A percentile compares a stretch with the other conserved stretches of the same genome.
phyloP scores from a whole-genome alignment of 1,140 invertebrate species.

The Charaxes varanes region DNA sequence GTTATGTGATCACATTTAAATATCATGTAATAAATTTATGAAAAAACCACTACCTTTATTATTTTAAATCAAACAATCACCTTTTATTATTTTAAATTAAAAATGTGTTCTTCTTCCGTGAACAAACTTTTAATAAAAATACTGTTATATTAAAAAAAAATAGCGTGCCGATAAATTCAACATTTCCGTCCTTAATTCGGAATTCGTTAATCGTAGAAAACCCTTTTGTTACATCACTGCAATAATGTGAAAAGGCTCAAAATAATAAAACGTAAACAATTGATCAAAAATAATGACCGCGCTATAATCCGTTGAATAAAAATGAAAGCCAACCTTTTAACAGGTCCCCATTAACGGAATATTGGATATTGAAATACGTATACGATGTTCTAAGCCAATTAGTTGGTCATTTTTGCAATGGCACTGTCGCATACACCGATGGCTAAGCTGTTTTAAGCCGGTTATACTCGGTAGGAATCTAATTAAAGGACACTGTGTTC shows the following conservation, averaged over 20 bases:
- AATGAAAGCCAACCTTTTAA: slow-evolving; percentile 38
- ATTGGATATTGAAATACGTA: slow-evolving; percentile 65
- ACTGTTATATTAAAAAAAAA: too few relatives aligned
- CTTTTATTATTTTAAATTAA: too few relatives aligned
- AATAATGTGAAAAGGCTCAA: background rate
- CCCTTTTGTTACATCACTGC: too few relatives aligned
- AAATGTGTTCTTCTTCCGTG: too few relatives aligned
- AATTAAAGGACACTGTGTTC: slow-evolving; percentile 66
- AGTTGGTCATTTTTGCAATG: slow-evolving; percentile 69
- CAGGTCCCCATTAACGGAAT: slow-evolving; percentile 53
- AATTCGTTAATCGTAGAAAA: too few relatives aligned
- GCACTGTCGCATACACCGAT: slow-evolving; percentile 47
- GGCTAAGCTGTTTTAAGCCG: slow-evolving; percentile 66
- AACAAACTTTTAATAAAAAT: too few relatives aligned
- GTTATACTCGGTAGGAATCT: slow-evolving; percentile 66
- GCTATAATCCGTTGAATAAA: slow-evolving; percentile 27
- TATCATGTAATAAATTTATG: too few relatives aligned
- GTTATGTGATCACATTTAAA: too few relatives aligned
- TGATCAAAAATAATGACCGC: slow-evolving; percentile 20
- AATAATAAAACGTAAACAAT: slow-evolving; percentile 15
- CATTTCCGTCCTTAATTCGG: background rate
- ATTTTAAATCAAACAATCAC: too few relatives aligned
- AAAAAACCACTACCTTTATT: too few relatives aligned
- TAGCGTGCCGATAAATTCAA: background rate
- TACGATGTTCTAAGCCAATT: slow-evolving; percentile 69